Percentiles rank a stretch among this genome's conserved stretches.
Conservation (phyloP, 1,140 invertebrate genomes). For the Varroa destructor region DNA sequence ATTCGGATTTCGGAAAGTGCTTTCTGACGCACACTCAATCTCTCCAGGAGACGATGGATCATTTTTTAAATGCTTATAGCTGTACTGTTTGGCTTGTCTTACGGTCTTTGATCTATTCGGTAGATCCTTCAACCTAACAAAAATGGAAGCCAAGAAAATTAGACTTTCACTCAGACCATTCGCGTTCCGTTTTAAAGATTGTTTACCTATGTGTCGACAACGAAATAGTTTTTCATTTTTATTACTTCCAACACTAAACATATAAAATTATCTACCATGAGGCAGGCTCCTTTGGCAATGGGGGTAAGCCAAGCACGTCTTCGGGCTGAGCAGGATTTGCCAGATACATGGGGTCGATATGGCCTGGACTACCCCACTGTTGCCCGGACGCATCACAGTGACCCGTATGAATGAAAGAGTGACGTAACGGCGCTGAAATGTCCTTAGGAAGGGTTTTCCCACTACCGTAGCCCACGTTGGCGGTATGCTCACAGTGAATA, state of each 20-base stretch:
- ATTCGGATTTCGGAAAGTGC: no score
- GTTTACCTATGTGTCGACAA: not conserved
- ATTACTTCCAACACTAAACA: not conserved
- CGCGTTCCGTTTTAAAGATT: not conserved
- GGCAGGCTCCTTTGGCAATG: constrained; percentile 36
- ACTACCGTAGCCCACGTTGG: constrained; percentile 30
- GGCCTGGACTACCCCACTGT: constrained; percentile 69
- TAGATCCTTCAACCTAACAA: constrained; percentile 26
- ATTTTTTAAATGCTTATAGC: constrained; percentile 43
- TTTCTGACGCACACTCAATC: not conserved
- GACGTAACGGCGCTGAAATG: constrained; percentile 60
- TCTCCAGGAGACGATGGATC: constrained; percentile 33
- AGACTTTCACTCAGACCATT: not conserved
- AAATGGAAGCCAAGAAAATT: not conserved
- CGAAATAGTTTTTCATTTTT: constrained; percentile 22
- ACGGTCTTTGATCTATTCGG: constrained; percentile 34
- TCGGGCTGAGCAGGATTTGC: constrained; percentile 69
- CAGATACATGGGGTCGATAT: constrained; percentile 65
- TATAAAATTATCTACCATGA: constrained; percentile 38
- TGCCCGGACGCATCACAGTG: constrained; percentile 50
- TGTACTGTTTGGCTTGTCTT: constrained; percentile 39
- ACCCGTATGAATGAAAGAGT: constrained; percentile 72
- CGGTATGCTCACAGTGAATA: constrained; percentile 20
- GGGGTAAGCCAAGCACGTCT: constrained; percentile 50
- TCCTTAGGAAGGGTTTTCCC: constrained; percentile 42